These are phyloP conservation scores for Stramonita haemastoma DNA, from an alignment of 2,888 invertebrate species.

Conservation along the genomic window DNA sequence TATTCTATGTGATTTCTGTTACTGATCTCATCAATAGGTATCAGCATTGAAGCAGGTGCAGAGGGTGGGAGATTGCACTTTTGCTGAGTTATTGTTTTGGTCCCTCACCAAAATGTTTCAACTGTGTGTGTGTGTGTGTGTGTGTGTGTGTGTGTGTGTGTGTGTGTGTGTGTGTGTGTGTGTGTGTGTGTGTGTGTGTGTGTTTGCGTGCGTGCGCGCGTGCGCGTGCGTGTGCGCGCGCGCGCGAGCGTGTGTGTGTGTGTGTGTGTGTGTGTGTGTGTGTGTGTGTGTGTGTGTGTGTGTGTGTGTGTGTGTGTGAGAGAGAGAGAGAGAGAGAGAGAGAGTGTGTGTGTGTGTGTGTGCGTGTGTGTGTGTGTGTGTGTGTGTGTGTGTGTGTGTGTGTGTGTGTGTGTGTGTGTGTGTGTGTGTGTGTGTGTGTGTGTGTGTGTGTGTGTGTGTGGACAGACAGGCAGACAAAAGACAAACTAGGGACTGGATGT, in stretches of 20 bases:
- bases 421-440: neutral
- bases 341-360: neutral
- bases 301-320: neutral
- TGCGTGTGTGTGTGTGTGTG: neutral
- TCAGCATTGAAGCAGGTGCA: too few relatives aligned
- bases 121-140: neutral
- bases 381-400: neutral
- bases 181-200: neutral
- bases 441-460: neutral
- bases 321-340: neutral
- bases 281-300: neutral
- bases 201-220: neutral
- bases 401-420: neutral
- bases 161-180: conserved; percentile 26
- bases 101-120: neutral
- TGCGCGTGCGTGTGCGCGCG: neutral
- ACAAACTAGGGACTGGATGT: too few relatives aligned
- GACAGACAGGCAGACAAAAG: too few relatives aligned
- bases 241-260: neutral
- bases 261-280: neutral
- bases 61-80: too few relatives aligned
- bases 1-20: too few relatives aligned
- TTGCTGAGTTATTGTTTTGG: too few relatives aligned
- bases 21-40: too few relatives aligned
- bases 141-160: neutral